Percentiles rank a stretch among this genome's conserved stretches.
Evolutionary conservation across 2,888 invertebrate species (phyloP).

Genomic region (Myathropa florea): DNA sequence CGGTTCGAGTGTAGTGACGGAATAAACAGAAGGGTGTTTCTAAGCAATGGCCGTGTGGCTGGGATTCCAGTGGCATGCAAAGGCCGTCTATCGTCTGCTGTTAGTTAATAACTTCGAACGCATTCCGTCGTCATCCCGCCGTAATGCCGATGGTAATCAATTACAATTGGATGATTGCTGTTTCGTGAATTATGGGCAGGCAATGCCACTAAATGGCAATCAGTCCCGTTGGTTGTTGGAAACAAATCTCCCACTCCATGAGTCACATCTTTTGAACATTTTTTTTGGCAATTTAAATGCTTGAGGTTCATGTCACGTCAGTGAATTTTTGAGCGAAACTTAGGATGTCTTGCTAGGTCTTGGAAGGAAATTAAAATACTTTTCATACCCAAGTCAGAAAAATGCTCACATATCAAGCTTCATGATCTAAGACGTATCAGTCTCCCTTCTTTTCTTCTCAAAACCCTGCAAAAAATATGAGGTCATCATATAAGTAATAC

Average conservation of each 20-base stretch:
- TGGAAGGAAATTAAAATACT: too few species aligned
- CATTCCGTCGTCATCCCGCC: conserved; percentile 38
- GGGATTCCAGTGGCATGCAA: conserved; percentile 44
- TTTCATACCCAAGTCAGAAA: too few species aligned
- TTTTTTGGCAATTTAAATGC: too few species aligned
- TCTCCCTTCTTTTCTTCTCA: too few species aligned
- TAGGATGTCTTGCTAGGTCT: too few species aligned
- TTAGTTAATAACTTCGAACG: conserved; percentile 41
- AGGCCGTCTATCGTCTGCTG: conserved; percentile 15
- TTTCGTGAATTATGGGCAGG: background rate
- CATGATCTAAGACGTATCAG: too few species aligned
- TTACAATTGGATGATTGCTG: conserved; percentile 27
- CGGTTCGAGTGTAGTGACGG: conserved; percentile 10
- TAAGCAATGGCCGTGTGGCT: conserved; percentile 53
- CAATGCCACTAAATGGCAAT: too few species aligned
- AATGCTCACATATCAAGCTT: too few species aligned
- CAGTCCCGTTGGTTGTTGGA: background rate
- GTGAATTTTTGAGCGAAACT: too few species aligned
- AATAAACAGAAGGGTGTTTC: conserved; percentile 68
- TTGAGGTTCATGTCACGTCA: too few species aligned
- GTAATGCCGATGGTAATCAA: background rate
- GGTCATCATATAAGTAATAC: too few species aligned
- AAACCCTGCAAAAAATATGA: too few species aligned
- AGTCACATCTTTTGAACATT: background rate
- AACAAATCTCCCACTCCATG: background rate